A percentile compares a stretch with the other conserved stretches of the same genome.
Conservation (phyloP, 2,888 invertebrate genomes). For the Orthosia cruda region DNA sequence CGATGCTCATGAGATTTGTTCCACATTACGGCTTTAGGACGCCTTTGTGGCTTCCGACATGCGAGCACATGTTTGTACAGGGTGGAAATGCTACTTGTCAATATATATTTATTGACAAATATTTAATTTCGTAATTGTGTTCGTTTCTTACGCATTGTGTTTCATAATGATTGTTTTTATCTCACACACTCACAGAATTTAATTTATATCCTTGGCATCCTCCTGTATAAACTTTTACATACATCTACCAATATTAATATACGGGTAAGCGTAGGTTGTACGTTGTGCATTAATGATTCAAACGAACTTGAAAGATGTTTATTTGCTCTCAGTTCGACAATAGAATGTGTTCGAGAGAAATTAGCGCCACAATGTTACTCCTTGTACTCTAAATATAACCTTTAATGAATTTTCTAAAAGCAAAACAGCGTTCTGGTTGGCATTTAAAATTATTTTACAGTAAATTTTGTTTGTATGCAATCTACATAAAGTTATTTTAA, state of each 20-base stretch:
- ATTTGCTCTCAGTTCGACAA: slow-evolving; percentile 52
- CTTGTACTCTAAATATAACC: slow-evolving; percentile 56
- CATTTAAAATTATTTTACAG: slow-evolving; percentile 53
- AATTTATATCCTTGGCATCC: not conserved
- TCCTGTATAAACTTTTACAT: slow-evolving; percentile 4
- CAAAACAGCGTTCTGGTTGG: slow-evolving; percentile 54
- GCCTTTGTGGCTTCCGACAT: slow-evolving; percentile 67
- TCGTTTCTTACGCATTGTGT: not conserved
- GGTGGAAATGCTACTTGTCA: not conserved
- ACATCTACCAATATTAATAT: not conserved
- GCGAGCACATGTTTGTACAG: slow-evolving; percentile 22
- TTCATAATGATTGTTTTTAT: not conserved
- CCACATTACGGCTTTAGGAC: slow-evolving; percentile 70
- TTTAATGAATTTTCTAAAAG: slow-evolving; percentile 63
- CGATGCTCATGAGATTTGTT: slow-evolving; percentile 64
- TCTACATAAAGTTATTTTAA: slow-evolving; percentile 53
- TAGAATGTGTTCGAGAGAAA: slow-evolving; percentile 54
- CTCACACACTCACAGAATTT: not conserved
- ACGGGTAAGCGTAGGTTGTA: slow-evolving; percentile 6
- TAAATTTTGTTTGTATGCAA: slow-evolving; percentile 48
- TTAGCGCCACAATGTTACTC: slow-evolving; percentile 57
- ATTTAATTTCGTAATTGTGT: not conserved
- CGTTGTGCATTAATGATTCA: slow-evolving; percentile 34
- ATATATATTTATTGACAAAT: not conserved
- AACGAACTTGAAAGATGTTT: slow-evolving; percentile 46